Evolutionary conservation across 2,888 invertebrate genomes (phyloP), one percentile per base, ranked within the genome.

Genomic region (Yponomeuta plumbellus): DNA sequence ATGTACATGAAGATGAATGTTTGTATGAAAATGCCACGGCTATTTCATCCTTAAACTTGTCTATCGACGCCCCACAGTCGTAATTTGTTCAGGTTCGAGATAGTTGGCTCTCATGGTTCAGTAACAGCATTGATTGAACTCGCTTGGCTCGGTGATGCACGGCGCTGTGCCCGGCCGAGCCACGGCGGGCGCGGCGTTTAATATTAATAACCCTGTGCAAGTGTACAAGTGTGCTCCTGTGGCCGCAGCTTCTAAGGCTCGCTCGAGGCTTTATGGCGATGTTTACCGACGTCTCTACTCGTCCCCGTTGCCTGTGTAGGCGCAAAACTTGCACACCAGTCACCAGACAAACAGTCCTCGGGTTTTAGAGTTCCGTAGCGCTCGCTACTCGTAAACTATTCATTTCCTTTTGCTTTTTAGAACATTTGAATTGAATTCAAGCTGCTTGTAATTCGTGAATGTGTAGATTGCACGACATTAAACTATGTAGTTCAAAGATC

Each of bases 171-270:
- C 34, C 77, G 73, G 75, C 76, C 77, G 77, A 34, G 34, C 34
- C 34, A 34, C 34, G 34, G 34, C n/a, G 78, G 73, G 74, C 76
- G 75, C 80, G 76, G 75, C 80, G 83, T 79, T 86, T 83, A 88
- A 85, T 85, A 88, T 89, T 88, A 84, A 88, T 88, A 87, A 85
- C 87, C 76, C 77, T 52, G 81, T 83, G 84, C 82, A 84, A 75
- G 79, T 52, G 81, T 83, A 85, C 82, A 84, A 75, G 79, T 80
- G 78, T 72, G 78, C 78, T 83, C 80, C 79, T 79, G 81, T 76
- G 77, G 79, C 77, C 76, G 75, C 73, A 74, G 77, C 76, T 79
- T 80, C 76, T 73, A 78, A 79, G 80, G 78, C 80, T 75, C 71
- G 71, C 44, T 52, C 44, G 74, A 79, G 61, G 79, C 81, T 88